Base-by-base conservation (phyloP, 2,888 invertebrate species). In the Ichneumoninae sp. region DNA sequence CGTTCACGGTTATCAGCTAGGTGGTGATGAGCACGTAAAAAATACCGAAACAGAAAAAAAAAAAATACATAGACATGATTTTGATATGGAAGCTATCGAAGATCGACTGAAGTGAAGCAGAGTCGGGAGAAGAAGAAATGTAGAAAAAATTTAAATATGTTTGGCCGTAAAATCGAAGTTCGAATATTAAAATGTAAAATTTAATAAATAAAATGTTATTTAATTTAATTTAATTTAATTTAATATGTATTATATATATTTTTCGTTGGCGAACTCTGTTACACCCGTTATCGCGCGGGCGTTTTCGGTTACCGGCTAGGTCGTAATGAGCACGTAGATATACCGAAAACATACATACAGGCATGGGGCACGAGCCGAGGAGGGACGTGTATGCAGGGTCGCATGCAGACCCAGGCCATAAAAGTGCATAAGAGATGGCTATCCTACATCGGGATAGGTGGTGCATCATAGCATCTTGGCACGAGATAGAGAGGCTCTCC, bases 381-480 rank as follows among this genome's bases (percentile, higher is more conserved):
- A 71, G 40, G n/a, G 54, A 4, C 62, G 36, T 50, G 72, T 36
- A 50, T 62, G 62, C 70, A 77, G 83, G 70, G 80, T 71, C 69
- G 50, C 85, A 80, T 88, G 88, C 86, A 87, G 87, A 87, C 82
- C 88, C 52, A 88, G 90, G 89, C 89, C 88, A 92, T 92, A 92
- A 93, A 93, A 92, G 93, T 92, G 92, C 92, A 93, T 92, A 92
- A 92, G 92, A 93, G 93, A 92, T 92, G 90, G 90, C 92, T 92
- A 93, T 93, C 92, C 91, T 88, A 85, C 88, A 88, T 88, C 87
- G 86, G 90, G 89, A 86, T 91, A 91, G 90, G 89, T 89, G 90
- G 88, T 89, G 90, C 90, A 90, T 91, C 91, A 91, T 92, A 88
- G 90, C 88, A 87, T 87, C 86, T 87, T 66, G 66, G 65, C 71